A percentile compares a stretch with the other conserved stretches of the same genome.
These are phyloP conservation scores for Malurus cyaneus DNA, from an alignment of 2,113 vertebrate genomes.

Conservation along the genomic window DNA sequence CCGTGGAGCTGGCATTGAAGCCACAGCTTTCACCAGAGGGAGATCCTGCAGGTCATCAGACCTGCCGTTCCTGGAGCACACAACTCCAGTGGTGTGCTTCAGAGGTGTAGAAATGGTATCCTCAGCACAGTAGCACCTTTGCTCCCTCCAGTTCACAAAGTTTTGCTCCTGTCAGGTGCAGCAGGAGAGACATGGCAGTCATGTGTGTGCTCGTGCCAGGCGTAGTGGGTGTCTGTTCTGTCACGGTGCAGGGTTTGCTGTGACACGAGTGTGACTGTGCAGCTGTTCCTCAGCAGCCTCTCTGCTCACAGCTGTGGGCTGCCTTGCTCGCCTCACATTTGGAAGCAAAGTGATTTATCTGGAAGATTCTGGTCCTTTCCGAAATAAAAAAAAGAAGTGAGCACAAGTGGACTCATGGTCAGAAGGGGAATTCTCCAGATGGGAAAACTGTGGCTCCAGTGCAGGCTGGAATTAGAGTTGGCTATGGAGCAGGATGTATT, in stretches of 20 bases:
- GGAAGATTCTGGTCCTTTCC: background rate
- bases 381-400: background rate
- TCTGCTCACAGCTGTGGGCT: background rate
- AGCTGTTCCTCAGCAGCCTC: background rate
- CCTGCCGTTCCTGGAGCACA: accelerated
- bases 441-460: background rate
- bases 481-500: background rate
- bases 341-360: background rate
- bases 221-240: background rate
- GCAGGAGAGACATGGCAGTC: background rate
- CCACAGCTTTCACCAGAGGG: background rate
- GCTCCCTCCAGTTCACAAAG: background rate
- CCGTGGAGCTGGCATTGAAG: background rate
- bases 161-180: background rate
- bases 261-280: background rate
- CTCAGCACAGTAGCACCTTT: background rate
- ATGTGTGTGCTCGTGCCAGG: accelerated
- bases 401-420: background rate
- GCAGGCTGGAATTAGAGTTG: background rate
- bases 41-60: background rate
- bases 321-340: background rate
- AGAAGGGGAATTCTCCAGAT: background rate
- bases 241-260: background rate
- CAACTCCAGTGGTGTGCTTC: accelerated
- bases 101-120: background rate